phyloP scores from a whole-genome alignment of 2,113 vertebrate species.

The Cebus imitator region DNA sequence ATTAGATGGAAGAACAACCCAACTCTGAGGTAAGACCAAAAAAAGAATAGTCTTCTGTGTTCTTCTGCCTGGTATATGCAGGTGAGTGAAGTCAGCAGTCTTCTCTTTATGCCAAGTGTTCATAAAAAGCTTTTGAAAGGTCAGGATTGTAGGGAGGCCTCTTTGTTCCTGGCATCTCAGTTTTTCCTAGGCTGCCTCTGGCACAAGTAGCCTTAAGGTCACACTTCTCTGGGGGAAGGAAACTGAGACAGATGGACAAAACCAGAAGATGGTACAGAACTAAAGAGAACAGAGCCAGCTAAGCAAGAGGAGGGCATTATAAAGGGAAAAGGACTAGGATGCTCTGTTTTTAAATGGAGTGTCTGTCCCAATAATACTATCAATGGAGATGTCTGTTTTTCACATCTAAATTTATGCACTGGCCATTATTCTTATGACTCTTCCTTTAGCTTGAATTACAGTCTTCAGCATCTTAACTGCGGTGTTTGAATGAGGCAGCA shows the following conservation, averaged over 20 bases:
- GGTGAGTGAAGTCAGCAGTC: not conserved
- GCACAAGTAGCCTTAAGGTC: not conserved
- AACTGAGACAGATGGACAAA: conserved; percentile 24
- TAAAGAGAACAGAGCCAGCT: not conserved
- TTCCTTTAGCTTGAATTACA: not conserved
- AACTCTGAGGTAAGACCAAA: not conserved
- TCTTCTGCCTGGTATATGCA: not conserved
- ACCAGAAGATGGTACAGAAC: not conserved
- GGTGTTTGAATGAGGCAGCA: not conserved
- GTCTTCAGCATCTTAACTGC: not conserved
- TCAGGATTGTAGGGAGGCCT: conserved; percentile 37
- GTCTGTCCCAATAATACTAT: not conserved
- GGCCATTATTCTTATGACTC: not conserved
- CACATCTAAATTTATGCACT: not conserved
- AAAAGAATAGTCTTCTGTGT: not conserved
- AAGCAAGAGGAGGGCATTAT: not conserved
- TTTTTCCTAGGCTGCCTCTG: not conserved
- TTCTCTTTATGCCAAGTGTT: not conserved
- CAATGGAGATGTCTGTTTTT: not conserved
- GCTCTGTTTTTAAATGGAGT: not conserved
- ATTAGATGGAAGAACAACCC: not conserved
- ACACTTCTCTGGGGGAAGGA: not conserved
- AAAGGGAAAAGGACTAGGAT: not conserved
- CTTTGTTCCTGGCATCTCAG: conserved; percentile 15
- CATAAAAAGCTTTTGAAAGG: conserved; percentile 29